Base-by-base conservation (phyloP, 2,113 vertebrate species). In the Chloropsis hardwickii region DNA sequence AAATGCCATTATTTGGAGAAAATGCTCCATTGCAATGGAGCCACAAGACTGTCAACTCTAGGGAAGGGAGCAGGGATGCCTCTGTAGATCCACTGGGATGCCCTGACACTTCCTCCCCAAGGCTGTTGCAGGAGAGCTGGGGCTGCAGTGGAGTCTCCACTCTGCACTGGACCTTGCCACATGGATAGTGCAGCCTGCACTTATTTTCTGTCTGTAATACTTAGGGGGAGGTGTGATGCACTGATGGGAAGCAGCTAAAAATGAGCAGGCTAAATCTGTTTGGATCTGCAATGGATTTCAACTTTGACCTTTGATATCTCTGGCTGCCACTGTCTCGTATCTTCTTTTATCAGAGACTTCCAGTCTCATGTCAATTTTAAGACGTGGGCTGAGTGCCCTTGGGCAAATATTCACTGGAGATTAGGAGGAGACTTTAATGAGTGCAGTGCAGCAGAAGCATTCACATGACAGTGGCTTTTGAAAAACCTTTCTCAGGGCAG, bases 401-500 rank as follows among this genome's bases (percentile, higher is more conserved):
- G 58, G 81, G 87, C 71, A 80, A 77, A 83, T 85, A 77, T 77
- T 91, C 85, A 11, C 56, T 88, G 88, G 58, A 80, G 81, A 82
- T 86, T 83, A 82, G 74, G 87, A 82, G 64, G 42, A 86, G 92
- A n/a, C n/a, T 56, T 78, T 54, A 85, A 91, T 57, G 67, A 93
- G 73, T 0, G 7, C 74, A n/a, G 54, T 0, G 0, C 62, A 54
- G 69, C 54, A 95, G 89, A 94, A 95, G 50, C 44, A 10, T n/a
- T 92, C 0, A 1, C 81, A 78, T 0, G 0, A 56, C 71, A 73
- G 66, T 28, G 25, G 71, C 87, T 90, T 87, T 85, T 83, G 67
- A 78, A 92, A 94, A 97, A 79, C 82, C 71, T 96, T 82, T 95
- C 93, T 89, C 87, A 88, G 71, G 70, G 93, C 89, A 87, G 62